phyloP scores from a whole-genome alignment of 2,113 vertebrate species.

The Thunnus maccoyii region DNA sequence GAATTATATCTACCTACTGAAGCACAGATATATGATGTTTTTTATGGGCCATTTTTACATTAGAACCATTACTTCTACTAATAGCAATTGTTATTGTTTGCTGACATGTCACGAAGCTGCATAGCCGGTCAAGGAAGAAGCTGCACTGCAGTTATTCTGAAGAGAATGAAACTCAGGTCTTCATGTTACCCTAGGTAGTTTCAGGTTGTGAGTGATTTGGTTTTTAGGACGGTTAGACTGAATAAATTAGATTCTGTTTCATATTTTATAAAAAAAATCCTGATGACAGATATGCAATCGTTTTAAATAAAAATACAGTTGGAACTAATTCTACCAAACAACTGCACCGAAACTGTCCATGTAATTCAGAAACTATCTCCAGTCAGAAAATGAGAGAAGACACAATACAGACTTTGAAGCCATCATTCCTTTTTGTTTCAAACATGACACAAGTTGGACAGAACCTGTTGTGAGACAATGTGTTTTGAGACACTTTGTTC shows the following conservation, averaged over 20 bases:
- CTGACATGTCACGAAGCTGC: conserved; percentile 1
- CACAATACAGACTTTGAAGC: conserved; percentile 57
- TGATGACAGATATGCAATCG: not conserved
- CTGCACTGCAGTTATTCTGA: not conserved
- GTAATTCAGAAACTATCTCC: conserved; percentile 32
- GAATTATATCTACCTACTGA: not conserved
- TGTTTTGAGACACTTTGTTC: conserved; percentile 76
- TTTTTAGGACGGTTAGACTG: not conserved
- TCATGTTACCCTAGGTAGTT: not conserved
- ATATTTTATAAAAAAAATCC: conserved; percentile 1
- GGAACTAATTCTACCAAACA: not conserved
- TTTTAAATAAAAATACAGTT: conserved; percentile 10
- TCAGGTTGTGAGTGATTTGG: not conserved
- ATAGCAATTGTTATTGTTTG: conserved; percentile 1
- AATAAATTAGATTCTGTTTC: not conserved
- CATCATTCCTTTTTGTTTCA: conserved; percentile 62
- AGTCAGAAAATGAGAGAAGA: conserved; percentile 29
- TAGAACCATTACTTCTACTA: not conserved
- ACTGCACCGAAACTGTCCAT: conserved; percentile 14
- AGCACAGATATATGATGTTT: conserved; percentile 12
- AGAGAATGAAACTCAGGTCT: not conserved
- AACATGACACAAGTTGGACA: conserved; percentile 60
- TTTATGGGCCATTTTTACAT: conserved; percentile 5
- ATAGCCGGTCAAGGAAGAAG: not conserved
- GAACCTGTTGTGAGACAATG: conserved; percentile 68